A percentile compares a stretch with the other conserved stretches of the same genome.
Evolutionary conservation across 64 coral and sea anemone species (phyloP).

Genomic region (Actinia tenebrosa): DNA sequence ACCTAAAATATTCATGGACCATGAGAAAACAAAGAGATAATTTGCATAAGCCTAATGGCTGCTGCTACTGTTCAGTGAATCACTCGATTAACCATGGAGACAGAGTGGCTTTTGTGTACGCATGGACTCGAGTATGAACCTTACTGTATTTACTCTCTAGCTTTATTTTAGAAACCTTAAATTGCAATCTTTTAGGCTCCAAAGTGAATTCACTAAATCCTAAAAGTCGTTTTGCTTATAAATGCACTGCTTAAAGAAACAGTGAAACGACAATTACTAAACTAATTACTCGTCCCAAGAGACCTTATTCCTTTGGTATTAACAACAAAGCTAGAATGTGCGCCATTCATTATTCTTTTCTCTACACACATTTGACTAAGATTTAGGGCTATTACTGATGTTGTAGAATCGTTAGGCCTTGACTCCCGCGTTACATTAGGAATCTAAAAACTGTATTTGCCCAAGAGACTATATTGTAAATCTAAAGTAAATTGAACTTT

Average conservation of each 20-base stretch:
- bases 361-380: not conserved
- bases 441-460: not conserved
- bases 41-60: constrained; percentile 65
- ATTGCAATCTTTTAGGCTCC: not conserved
- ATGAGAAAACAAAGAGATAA: constrained; percentile 38
- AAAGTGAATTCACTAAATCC: not conserved
- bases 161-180: not conserved
- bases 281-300: constrained; percentile 51
- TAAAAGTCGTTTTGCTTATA: not conserved
- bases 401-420: not conserved
- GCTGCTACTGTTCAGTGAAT: constrained; percentile 26
- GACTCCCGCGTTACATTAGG: not conserved
- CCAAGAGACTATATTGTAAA: constrained; percentile 6
- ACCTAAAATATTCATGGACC: constrained; percentile 42
- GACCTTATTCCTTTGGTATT: constrained; percentile 35
- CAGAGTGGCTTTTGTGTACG: constrained; percentile 11
- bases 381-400: not conserved
- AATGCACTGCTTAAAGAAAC: constrained; percentile 17
- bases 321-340: not conserved
- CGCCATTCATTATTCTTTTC: not conserved
- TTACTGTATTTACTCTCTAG: too few relatives aligned
- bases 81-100: constrained; percentile 7
- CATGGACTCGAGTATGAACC: not conserved
- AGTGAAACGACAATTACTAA: constrained; percentile 36
- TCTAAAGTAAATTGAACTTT: constrained; percentile 13